A percentile compares a stretch with the other conserved stretches of the same genome.
These are phyloP conservation scores for Scyliorhinus canicula DNA, from an alignment of 2,797 vertebrate genomes.

Conservation along the genomic window DNA sequence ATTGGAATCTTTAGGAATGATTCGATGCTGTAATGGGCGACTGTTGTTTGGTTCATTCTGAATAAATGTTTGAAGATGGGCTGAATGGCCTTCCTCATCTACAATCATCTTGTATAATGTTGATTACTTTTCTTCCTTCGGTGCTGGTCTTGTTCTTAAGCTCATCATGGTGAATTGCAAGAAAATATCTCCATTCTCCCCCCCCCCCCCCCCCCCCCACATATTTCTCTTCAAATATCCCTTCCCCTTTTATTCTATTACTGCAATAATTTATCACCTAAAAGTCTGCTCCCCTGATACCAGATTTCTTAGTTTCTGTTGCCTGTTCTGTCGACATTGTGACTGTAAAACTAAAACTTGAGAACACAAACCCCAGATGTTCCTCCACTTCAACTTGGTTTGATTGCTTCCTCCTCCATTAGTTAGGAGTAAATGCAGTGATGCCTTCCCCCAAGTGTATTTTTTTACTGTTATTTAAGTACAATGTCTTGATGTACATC, in stretches of 20 bases:
- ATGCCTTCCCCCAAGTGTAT: neutral
- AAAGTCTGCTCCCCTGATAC: neutral
- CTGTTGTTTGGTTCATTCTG: neutral
- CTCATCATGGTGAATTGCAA: neutral
- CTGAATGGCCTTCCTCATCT: neutral
- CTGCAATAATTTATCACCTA: neutral
- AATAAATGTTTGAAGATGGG: neutral
- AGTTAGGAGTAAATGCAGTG: neutral
- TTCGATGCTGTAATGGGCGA: neutral
- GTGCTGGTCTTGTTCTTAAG: neutral
- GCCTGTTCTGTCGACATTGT: neutral
- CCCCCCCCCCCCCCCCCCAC: neutral
- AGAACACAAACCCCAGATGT: neutral
- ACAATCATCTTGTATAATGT: neutral
- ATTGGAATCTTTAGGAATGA: neutral
- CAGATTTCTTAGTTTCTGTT: neutral
- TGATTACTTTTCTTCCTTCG: neutral
- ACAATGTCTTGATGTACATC: neutral
- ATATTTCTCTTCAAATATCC: neutral
- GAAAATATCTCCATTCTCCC: neutral
- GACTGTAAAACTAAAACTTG: neutral
- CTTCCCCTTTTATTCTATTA: neutral
- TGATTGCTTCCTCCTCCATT: neutral
- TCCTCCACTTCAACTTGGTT: neutral
- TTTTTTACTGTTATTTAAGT: neutral